A percentile compares a stretch with the other conserved stretches of the same genome.
phyloP scores from a whole-genome alignment of 2,113 vertebrate genomes.

The Cryptomyrus ogoouensis region DNA sequence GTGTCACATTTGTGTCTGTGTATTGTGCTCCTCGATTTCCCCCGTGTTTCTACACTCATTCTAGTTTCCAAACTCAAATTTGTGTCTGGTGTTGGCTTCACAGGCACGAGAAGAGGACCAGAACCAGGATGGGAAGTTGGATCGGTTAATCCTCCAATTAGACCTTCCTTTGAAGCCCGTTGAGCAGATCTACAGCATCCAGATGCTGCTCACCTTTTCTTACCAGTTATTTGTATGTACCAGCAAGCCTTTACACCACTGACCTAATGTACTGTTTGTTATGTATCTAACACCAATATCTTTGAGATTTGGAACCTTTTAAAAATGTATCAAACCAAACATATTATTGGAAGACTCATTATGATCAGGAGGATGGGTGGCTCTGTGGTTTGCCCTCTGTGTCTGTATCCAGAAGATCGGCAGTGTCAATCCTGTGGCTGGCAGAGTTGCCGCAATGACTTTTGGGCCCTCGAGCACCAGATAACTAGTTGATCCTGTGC shows the following conservation, averaged over 20 bases:
- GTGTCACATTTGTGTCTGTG: not conserved
- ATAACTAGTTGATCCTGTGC: not conserved
- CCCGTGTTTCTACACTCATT: not conserved
- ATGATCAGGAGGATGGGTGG: not conserved
- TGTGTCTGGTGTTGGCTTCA: not conserved
- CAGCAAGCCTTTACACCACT: not conserved
- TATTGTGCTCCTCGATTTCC: not conserved
- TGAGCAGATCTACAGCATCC: constrained; percentile 75
- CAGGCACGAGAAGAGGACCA: constrained; percentile 84
- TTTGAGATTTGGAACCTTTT: not conserved
- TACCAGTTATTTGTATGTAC: constrained; percentile 80
- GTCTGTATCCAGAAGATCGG: not conserved
- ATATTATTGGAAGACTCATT: not conserved
- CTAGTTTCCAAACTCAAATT: not conserved
- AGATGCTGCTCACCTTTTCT: constrained; percentile 86
- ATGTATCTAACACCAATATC: not conserved
- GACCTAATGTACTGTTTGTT: not conserved
- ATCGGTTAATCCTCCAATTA: constrained; percentile 66
- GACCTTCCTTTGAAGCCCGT: constrained; percentile 71
- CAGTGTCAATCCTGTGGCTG: not conserved
- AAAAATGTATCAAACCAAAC: not conserved
- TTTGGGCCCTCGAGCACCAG: not conserved
- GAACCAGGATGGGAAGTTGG: constrained; percentile 84
- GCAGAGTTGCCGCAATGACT: not conserved
- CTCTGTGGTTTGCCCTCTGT: not conserved